Evolutionary conservation across 2,797 vertebrate species (phyloP), one percentile per base, ranked within the genome.

Genomic region (Brachymystax lenok): DNA sequence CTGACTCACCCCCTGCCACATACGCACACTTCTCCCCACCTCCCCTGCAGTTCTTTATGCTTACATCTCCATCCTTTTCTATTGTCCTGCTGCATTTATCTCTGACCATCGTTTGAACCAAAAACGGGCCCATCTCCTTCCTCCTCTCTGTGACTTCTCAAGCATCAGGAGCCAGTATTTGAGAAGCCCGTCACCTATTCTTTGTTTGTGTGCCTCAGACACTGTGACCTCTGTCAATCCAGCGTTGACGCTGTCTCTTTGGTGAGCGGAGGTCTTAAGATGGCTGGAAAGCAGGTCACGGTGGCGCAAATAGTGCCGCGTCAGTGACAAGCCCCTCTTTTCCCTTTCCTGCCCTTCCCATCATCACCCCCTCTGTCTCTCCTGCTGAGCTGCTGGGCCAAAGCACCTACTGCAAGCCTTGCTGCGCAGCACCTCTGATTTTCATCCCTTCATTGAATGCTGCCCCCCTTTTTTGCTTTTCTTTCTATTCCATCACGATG

Each of bases 221-320:
- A 16, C 30, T 5, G 30, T 83, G 82, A 86, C 88, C 86, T 84
- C 76, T 79, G 71, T 4, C 82, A 80, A 80, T 80, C 83, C 80
- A 30, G 77, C 66, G 46, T 63, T 40, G 75, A 77, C 0, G 61
- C 78, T 82, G 79, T 80, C 40, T 52, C 68, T 79, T 5, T 61
- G 51, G 79, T 74, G 46, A 85, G 79, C 66, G 56, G 77, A 74
- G 75, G 69, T 75, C 71, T 71, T 82, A 83, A 87, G 82, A 89
- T 83, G 86, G 86, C 88, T 87, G 85, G 79, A 82, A 82, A 71
- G 77, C 75, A 80, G 78, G 79, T 84, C 80, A 80, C 6, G 21
- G 75, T 35, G 14, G 69, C 79, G 74, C 64, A 64, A 51, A 74
- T 74, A 79, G 70, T 73, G 81, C 82, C 74, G 70, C 50, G 80